Evolutionary conservation across 2,888 invertebrate genomes (phyloP), one percentile per base, ranked within the genome.

Genomic region (Auanema freiburgensis): DNA sequence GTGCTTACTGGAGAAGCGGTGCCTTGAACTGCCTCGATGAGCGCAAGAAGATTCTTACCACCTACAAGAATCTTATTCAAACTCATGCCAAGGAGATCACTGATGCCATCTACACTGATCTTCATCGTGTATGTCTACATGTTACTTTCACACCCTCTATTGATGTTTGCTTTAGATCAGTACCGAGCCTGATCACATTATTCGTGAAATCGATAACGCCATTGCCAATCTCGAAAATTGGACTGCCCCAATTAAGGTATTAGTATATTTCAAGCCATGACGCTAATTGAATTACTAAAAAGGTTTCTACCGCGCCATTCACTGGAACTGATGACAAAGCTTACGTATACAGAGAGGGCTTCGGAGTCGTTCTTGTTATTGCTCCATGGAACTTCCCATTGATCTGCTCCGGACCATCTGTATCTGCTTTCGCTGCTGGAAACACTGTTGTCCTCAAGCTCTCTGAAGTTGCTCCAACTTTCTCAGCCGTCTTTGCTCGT

Each of bases 361-460:
- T 5, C 21, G 46, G 46, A 16, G 46, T 46, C 46, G 46, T 46
- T 46, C 46, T 46, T 10, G 46, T 46, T 21, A 46, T 46, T 16
- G 21, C 46, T 18, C 46, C 46, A 46, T 46, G 46, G 46, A 46
- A 46, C 46, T 46, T 46, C 46, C 46, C 46, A 3, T 21, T 46
- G 46, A 16, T 46, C 46, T 33, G 33, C 8, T 33, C 33, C 33
- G 33, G 33, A 33, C 33, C 33, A 33, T 33, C 33, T 33, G 33
- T 33, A 5, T 52, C n/a, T 52, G 2, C 52, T 8, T 52, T 16
- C 21, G n/a, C 54, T 76, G 23, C 56, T 73, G 77, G 77, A 50
- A 97, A 97, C 86, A 90, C 91, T 82, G 91, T 91, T 33, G 87
- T 97, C 16, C 51, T 83, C n/a, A 97, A 97, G 84, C 96, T 97